Percentiles rank a stretch among this genome's conserved stretches.
Evolutionary conservation across 1,140 invertebrate genomes (phyloP).

Genomic region (Penaeus japonicus): DNA sequence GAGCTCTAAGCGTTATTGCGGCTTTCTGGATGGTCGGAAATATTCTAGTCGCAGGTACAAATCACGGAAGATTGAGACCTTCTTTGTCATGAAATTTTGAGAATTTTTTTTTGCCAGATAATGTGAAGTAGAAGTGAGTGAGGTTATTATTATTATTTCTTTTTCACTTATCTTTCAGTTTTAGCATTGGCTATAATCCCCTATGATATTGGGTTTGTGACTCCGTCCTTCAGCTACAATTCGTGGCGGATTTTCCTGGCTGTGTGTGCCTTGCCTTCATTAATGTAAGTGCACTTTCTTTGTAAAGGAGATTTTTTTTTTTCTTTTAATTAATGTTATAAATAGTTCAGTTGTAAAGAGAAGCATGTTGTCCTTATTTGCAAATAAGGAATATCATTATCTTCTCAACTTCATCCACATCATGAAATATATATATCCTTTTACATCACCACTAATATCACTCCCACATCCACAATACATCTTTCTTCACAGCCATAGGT

Average conservation of each 20-base stretch:
- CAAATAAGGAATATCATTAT: too few relatives aligned
- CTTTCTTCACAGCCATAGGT: too few relatives aligned
- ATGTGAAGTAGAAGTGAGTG: too few relatives aligned
- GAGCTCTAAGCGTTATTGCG: constrained; percentile 90
- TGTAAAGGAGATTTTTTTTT: too few relatives aligned
- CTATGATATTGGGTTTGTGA: constrained; percentile 64
- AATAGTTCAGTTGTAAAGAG: too few relatives aligned
- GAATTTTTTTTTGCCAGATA: background rate
- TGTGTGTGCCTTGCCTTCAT: constrained; percentile 75
- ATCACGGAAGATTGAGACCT: constrained; percentile 31
- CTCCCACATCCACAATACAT: too few relatives aligned
- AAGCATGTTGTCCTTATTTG: too few relatives aligned
- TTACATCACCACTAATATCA: too few relatives aligned
- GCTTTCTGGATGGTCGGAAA: constrained; percentile 93
- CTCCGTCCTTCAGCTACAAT: constrained; percentile 77
- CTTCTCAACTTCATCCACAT: too few relatives aligned
- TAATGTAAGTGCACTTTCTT: constrained; percentile 61
- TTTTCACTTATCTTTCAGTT: constrained; percentile 65
- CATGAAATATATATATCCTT: too few relatives aligned
- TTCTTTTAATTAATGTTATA: too few relatives aligned
- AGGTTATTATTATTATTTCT: background rate
- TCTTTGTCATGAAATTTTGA: background rate
- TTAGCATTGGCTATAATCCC: constrained; percentile 82
- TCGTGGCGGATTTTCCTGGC: constrained; percentile 84
- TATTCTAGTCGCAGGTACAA: constrained; percentile 78